Evolutionary conservation across 2,888 invertebrate species (phyloP).

Genomic region (Alloplasta piceator): DNA sequence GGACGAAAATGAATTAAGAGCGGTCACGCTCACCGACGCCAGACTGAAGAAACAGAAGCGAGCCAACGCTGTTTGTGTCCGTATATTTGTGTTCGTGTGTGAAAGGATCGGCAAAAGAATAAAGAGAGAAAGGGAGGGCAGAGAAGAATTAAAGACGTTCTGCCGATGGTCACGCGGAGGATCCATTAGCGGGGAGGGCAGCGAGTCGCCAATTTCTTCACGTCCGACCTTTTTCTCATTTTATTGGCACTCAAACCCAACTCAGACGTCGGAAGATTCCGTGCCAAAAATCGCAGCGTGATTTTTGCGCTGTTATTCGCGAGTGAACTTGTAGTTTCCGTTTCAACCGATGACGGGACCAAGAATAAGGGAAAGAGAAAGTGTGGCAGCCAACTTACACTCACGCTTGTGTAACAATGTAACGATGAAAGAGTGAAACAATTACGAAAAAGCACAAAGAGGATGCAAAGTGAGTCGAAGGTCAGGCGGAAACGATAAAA

Average conservation of each 20-base stretch:
- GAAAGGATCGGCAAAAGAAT: too few relatives aligned
- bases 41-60: conserved; percentile 30
- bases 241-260: conserved; percentile 33
- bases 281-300: conserved; percentile 31
- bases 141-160: conserved; percentile 66
- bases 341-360: not conserved
- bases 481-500: conserved; percentile 54
- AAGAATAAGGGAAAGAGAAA: not conserved
- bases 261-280: conserved; percentile 1
- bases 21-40: conserved; percentile 63
- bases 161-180: conserved; percentile 63
- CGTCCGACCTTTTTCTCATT: conserved; percentile 30
- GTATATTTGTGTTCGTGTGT: too few relatives aligned
- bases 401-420: not conserved
- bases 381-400: not conserved
- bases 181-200: conserved; percentile 57
- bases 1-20: conserved; percentile 68
- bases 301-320: not conserved
- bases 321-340: conserved; percentile 8
- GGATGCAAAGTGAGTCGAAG: conserved; percentile 33
- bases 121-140: conserved; percentile 49
- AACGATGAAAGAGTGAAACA: conserved; percentile 9
- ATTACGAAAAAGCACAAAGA: conserved; percentile 4
- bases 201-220: conserved; percentile 42
- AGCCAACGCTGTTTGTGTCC: not conserved